Conservation (phyloP, 92 coral and sea anemone species). For the Palythoa heliodiscus region DNA sequence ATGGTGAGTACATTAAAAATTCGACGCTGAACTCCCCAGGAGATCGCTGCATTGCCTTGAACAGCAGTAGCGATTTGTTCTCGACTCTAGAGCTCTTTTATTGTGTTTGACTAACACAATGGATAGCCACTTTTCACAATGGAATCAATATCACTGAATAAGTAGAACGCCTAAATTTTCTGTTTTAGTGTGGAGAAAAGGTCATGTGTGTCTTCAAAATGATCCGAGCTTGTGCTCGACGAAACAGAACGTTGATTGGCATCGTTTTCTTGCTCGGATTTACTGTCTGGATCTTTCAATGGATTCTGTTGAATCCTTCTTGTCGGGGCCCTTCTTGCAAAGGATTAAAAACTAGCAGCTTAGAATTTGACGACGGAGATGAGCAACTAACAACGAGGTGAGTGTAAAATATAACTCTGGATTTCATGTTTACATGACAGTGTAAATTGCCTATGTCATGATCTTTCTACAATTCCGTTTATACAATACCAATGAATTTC, state of each 20-base stretch:
- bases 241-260: constrained; percentile 4
- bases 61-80: no score
- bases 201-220: constrained; percentile 25
- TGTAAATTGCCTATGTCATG: no score
- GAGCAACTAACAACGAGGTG: constrained; percentile 6
- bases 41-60: neutral
- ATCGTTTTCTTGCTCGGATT: constrained; percentile 15
- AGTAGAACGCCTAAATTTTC: constrained; percentile 2
- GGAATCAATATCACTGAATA: neutral
- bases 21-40: constrained; percentile 11
- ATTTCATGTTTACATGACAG: no score
- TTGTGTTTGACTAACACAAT: neutral
- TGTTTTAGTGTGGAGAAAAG: constrained; percentile 28
- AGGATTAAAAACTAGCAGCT: neutral
- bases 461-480: no score
- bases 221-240: constrained; percentile 16
- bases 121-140: no score
- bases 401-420: neutral
- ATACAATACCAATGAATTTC: no score
- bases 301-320: constrained; percentile 11
- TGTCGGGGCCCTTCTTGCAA: constrained; percentile 18
- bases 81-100: no score
- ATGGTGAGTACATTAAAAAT: constrained; percentile 24
- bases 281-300: constrained; percentile 1
- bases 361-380: constrained; percentile 12